Conservation (phyloP, 1,140 invertebrate species). For the Drosophila bocqueti region DNA sequence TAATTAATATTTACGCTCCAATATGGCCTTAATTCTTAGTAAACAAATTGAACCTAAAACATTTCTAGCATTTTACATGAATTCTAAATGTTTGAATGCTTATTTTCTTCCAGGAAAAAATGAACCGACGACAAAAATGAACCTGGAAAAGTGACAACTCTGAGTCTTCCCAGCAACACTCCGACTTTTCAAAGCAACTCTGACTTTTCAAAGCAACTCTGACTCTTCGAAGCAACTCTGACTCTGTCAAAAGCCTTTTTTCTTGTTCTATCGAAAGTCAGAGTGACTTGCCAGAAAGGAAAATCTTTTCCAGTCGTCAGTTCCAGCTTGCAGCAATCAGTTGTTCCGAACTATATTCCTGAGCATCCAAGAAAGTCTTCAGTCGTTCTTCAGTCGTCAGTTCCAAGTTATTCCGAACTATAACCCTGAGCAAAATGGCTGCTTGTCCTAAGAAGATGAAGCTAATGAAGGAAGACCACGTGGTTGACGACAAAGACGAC, state of each 20-base stretch:
- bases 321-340: not conserved
- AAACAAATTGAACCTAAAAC: not conserved
- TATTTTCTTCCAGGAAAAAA: not conserved
- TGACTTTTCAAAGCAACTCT: not conserved
- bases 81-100: not conserved
- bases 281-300: not conserved
- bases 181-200: too few species aligned
- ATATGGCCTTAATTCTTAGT: not conserved
- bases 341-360: not conserved
- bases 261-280: too few species aligned
- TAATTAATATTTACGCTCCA: too few species aligned
- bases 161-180: not conserved
- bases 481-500: not conserved
- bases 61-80: not conserved
- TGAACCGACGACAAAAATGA: not conserved
- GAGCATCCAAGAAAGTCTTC: not conserved
- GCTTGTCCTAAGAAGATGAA: not conserved
- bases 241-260: not conserved
- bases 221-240: not conserved
- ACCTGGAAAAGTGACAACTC: not conserved
- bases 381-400: too few species aligned
- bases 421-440: not conserved
- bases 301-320: not conserved
- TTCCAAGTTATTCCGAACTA: not conserved
- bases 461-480: not conserved